A percentile compares a stretch with the other conserved stretches of the same genome.
Evolutionary conservation across 2,797 vertebrate species (phyloP).

Genomic region (Euthynnus affinis): DNA sequence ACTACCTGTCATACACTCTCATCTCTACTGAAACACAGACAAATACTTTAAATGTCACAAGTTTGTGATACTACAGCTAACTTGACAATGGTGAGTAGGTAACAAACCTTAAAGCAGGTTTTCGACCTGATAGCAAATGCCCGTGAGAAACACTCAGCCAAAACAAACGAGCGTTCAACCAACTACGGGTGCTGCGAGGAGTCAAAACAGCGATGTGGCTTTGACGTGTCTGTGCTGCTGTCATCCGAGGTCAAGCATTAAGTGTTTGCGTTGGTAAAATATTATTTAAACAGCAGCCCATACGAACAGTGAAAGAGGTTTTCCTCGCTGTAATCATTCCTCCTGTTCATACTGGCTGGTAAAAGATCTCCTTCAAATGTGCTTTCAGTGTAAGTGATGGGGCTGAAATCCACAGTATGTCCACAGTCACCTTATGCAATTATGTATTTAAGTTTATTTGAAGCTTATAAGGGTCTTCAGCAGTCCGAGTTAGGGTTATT

Average conservation of each 20-base stretch:
- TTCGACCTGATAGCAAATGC: conserved; percentile 56
- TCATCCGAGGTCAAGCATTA: conserved; percentile 10
- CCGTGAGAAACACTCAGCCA: conserved; percentile 53
- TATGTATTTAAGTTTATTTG: too few relatives aligned
- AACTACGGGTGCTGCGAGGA: conserved; percentile 63
- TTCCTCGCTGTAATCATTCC: too few relatives aligned
- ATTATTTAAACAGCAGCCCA: background rate
- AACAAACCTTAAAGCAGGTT: conserved; percentile 73
- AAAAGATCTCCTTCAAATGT: too few relatives aligned
- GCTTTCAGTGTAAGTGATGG: too few relatives aligned
- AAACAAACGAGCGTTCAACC: conserved; percentile 65
- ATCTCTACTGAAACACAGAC: background rate
- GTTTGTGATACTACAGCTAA: background rate
- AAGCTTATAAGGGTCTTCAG: too few relatives aligned
- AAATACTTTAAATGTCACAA: background rate
- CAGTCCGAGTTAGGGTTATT: too few relatives aligned
- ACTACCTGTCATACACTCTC: conserved; percentile 16
- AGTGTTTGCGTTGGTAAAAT: background rate
- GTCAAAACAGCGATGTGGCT: conserved; percentile 38
- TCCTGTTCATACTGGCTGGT: too few relatives aligned
- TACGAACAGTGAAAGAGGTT: too few relatives aligned
- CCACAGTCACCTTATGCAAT: too few relatives aligned
- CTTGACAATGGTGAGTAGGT: background rate
- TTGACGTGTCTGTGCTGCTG: conserved; percentile 40
- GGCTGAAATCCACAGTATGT: too few relatives aligned